Percentiles rank a stretch among this genome's conserved stretches.
Evolutionary conservation across 2,113 vertebrate genomes (phyloP).

Genomic region (Ursus arctos): DNA sequence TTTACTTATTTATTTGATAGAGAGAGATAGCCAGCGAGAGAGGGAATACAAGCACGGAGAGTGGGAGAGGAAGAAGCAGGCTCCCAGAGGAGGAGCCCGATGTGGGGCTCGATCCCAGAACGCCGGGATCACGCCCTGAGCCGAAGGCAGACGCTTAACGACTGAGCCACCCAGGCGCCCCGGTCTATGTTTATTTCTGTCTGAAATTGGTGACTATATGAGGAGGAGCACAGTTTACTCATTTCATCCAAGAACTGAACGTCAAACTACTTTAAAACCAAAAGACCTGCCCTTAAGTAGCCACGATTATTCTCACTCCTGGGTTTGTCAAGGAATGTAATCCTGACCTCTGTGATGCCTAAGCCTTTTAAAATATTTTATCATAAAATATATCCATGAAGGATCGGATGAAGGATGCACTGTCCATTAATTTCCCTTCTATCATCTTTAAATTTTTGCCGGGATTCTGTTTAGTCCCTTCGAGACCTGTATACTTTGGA

Average conservation of each 20-base stretch:
- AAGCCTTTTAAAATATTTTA: slow-evolving; percentile 27
- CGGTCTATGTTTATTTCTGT: not conserved
- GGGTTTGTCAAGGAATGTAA: slow-evolving; percentile 37
- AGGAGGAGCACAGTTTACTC: not conserved
- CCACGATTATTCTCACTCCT: not conserved
- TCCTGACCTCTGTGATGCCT: not conserved
- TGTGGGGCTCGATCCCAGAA: too few relatives aligned
- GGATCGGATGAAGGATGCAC: not conserved
- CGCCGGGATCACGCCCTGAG: too few relatives aligned
- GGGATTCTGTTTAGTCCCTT: slow-evolving; percentile 15
- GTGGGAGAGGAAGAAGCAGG: too few relatives aligned
- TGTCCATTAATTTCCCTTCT: slow-evolving; percentile 47
- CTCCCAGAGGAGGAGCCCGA: too few relatives aligned
- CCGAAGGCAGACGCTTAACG: too few relatives aligned
- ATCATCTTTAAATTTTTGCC: slow-evolving; percentile 13
- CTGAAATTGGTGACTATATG: not conserved
- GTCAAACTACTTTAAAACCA: slow-evolving; percentile 30
- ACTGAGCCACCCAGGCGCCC: too few relatives aligned
- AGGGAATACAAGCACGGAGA: too few relatives aligned
- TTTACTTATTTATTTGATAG: too few relatives aligned
- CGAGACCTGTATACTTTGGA: not conserved
- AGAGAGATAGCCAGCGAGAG: too few relatives aligned
- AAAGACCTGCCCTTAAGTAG: not conserved
- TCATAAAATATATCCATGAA: slow-evolving; percentile 43
- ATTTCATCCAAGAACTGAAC: slow-evolving; percentile 31